Evolutionary conservation across 2,113 vertebrate genomes (phyloP), one percentile per base, ranked within the genome.

Genomic region (Crotalus viridis): DNA sequence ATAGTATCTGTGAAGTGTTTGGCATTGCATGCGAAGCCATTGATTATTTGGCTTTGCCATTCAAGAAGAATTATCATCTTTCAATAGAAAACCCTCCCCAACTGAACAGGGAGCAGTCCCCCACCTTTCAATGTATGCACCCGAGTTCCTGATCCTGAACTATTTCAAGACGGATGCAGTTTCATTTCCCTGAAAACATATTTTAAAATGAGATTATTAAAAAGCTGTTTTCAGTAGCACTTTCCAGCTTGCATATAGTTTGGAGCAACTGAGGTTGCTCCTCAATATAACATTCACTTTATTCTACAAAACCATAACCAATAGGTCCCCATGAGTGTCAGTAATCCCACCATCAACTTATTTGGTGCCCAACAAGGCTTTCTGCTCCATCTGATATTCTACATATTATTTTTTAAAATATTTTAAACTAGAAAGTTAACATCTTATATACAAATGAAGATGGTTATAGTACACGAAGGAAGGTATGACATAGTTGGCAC

Each of bases 1-100:
- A 97, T 95, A 96, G 93, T 0, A 4, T 96, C 97, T 94, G 93
- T 61, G 61, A 33, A 64, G 43, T 43, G 89, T 8, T 93, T 0
- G 4, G 89, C 33, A 8, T 89, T 21, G 54, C 1, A 90, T 86
- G 92, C 89, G 28, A 26, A 96, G 17, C 90, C 94, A 93, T 91
- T 81, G 33, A 87, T 94, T 12, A 0, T 48, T 54, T 91, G 0
- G 39, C 43, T 57, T 33, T 5, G 85, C 1, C 94, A 93, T 94
- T 93, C 85, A 90, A 91, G 26, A 90, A 91, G 26, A 64, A 91
- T 10, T 54, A 17, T 0, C 0, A 0, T 0, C 2, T 15, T 15
- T 91, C 9, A 59, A 12, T 3, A 61, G 22, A 89, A 4, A 48
- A 57, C 21, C 51, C 24, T 3, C 55, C 24, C 88, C 5, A 0